Conservation (phyloP, 1,140 invertebrate species). For the Euura lappo region DNA sequence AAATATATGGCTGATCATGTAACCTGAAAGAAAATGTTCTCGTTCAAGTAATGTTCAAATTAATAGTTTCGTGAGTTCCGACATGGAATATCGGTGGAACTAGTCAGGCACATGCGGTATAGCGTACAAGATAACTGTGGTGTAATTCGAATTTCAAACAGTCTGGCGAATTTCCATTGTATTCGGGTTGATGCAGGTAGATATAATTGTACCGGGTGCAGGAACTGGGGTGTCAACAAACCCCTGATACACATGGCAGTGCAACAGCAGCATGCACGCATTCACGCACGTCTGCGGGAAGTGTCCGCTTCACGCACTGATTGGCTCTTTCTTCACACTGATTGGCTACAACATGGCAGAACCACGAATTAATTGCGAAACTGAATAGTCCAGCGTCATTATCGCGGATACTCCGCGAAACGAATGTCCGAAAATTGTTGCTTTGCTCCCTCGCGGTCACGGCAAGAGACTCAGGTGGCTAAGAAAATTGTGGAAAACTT, state of each 20-base stretch:
- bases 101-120: no score
- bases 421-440: neutral
- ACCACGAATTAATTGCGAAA: neutral
- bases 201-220: constrained; percentile 47
- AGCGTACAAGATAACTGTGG: constrained; percentile 45
- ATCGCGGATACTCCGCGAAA: neutral
- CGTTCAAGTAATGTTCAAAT: no score
- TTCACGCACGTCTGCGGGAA: neutral
- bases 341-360: neutral
- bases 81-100: no score
- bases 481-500: neutral
- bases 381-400: neutral
- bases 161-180: constrained; percentile 56
- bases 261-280: neutral
- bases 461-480: neutral
- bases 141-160: constrained; percentile 57
- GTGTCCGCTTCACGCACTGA: neutral
- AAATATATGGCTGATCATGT: no score
- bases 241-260: no score
- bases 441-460: neutral
- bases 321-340: neutral
- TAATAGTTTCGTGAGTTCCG: no score
- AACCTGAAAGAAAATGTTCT: no score
- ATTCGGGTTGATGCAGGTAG: constrained; percentile 33
- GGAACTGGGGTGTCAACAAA: neutral